phyloP scores from a whole-genome alignment of 2,797 vertebrate genomes.

The Mormyrops attenuatus region DNA sequence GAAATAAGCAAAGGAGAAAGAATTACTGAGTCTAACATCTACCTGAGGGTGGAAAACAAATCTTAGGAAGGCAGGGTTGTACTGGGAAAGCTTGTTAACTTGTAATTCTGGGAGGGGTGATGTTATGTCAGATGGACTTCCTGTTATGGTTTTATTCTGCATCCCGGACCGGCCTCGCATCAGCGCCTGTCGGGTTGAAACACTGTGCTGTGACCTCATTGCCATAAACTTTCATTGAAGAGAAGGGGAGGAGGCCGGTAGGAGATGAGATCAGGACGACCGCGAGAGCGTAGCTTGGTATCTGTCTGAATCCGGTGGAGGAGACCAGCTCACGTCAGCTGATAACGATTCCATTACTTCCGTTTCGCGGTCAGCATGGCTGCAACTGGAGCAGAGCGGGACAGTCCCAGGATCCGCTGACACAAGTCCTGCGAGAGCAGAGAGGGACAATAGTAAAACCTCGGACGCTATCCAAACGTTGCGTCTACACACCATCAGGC shows the following conservation, averaged over 20 bases:
- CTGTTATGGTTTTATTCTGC: background rate
- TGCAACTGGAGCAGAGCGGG: background rate
- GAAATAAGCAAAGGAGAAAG: background rate
- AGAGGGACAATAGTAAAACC: background rate
- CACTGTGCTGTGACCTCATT: conserved; percentile 31
- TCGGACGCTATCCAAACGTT: background rate
- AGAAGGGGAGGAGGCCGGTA: background rate
- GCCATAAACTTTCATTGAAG: background rate
- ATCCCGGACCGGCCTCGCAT: background rate
- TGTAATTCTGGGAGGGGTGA: background rate
- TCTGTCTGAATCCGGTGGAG: background rate
- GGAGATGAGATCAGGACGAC: background rate
- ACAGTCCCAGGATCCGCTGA: background rate
- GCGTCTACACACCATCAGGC: background rate
- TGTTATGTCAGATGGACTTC: background rate
- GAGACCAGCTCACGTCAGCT: background rate
- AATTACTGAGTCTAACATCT: background rate
- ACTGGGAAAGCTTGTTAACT: background rate
- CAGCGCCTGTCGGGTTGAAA: background rate
- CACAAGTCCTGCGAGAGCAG: background rate
- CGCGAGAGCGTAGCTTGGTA: background rate
- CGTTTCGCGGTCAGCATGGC: background rate
- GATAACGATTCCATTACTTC: background rate
- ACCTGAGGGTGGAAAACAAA: background rate
- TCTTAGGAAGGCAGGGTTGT: background rate